Evolutionary conservation across 2,888 invertebrate genomes (phyloP).

Genomic region (Cloeon dipterum): DNA sequence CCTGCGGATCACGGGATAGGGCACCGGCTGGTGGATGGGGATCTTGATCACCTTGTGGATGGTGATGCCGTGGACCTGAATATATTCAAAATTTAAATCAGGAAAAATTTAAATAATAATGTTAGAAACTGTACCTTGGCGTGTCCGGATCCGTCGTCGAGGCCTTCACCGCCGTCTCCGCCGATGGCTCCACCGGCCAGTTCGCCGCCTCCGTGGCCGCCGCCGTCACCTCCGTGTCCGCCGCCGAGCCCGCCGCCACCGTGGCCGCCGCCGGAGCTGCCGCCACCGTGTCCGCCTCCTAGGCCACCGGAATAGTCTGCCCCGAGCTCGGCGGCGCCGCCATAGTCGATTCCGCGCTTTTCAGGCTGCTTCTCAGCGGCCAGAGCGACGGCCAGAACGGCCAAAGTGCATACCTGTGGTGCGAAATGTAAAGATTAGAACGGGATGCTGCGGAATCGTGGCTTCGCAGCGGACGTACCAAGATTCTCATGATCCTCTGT

Average conservation of each 20-base stretch:
- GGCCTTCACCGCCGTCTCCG: background rate
- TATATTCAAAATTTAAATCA: no score
- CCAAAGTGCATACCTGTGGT: background rate
- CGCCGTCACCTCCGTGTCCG: background rate
- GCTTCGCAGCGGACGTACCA: no score
- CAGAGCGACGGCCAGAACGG: background rate
- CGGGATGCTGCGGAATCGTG: no score
- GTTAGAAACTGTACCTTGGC: no score
- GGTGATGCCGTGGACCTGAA: background rate
- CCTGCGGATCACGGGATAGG: conserved; percentile 3
- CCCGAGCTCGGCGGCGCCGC: background rate
- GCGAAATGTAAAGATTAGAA: background rate
- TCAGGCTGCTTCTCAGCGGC: background rate
- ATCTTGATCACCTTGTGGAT: conserved; percentile 1
- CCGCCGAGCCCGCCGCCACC: background rate
- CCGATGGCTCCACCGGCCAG: background rate
- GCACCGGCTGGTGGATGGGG: conserved; percentile 1
- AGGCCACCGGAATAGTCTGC: conserved; percentile 1
- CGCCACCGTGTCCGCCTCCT: background rate
- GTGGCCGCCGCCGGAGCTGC: background rate
- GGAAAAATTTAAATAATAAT: no score
- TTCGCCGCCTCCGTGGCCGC: background rate
- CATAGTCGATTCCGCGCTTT: background rate
- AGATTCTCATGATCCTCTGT: no score
- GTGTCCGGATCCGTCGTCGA: background rate